A percentile compares a stretch with the other conserved stretches of the same genome.
These are phyloP conservation scores for Drosophila neutralis DNA, from an alignment of 2,888 invertebrate genomes.

Conservation along the genomic window DNA sequence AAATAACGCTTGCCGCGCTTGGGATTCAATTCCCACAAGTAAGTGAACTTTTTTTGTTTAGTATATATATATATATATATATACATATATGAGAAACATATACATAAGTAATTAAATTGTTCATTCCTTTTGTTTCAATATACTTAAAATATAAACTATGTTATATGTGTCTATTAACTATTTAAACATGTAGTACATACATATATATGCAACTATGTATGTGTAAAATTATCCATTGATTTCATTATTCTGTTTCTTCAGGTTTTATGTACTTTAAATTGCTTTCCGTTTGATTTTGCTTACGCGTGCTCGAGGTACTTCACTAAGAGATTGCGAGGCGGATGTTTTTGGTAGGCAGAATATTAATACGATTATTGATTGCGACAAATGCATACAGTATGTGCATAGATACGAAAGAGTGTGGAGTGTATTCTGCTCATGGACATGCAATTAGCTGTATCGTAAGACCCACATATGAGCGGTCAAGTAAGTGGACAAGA, in stretches of 20 bases:
- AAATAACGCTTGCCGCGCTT: conserved; percentile 33
- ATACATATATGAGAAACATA: conserved; percentile 4
- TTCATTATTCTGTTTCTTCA: conserved; percentile 12
- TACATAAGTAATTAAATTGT: conserved; percentile 24
- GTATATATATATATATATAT: conserved; percentile 3
- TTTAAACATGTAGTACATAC: conserved; percentile 27
- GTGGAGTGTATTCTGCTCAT: background rate
- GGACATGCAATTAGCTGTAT: conserved; percentile 14
- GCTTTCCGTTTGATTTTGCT: conserved; percentile 64
- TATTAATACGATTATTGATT: conserved; percentile 13
- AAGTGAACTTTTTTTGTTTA: conserved; percentile 16
- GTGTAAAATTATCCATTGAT: conserved; percentile 27
- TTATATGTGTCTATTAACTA: conserved; percentile 23
- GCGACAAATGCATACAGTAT: conserved; percentile 29
- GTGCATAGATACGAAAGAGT: conserved; percentile 14
- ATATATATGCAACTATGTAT: conserved; percentile 14
- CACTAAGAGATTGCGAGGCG: conserved; percentile 50
- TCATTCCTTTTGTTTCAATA: conserved; percentile 15
- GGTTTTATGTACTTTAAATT: conserved; percentile 53
- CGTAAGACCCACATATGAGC: background rate
- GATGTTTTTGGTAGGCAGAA: conserved; percentile 22
- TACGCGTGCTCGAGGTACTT: conserved; percentile 50
- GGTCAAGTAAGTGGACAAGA: background rate
- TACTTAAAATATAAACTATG: conserved; percentile 7
- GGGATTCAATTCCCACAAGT: conserved; percentile 34